Evolutionary conservation across 2,888 invertebrate genomes (phyloP), one percentile per base, ranked within the genome.

Genomic region (Ophioninae sp.): DNA sequence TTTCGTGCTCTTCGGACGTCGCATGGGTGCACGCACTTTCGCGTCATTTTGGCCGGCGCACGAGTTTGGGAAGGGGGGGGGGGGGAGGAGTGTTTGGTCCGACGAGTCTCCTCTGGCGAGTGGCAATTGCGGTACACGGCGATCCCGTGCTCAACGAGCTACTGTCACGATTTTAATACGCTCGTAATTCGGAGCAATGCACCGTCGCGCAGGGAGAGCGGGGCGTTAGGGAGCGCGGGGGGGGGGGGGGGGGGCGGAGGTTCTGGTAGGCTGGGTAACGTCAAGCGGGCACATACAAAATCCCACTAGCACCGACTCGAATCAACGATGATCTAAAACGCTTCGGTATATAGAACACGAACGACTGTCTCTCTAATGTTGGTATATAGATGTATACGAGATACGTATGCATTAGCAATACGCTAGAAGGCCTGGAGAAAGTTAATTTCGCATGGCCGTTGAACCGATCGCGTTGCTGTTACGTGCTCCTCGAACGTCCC

Each of bases 371-470:
- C 50, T 64, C 62, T 70, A 70, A 44, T 50, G 59, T 41, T 8
- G 7, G 44, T 79, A 20, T 67, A 44, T 62, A 39, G 41, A 65
- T 59, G 57, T 73, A 44, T 56, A 64, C 72, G 41, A 68, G 59
- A 37, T 61, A 50, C 61, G 50, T 75, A 37, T 61, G 65, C 57
- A 41, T 59, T 37, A 67, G 78, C 17, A 56, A 61, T 59, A 73
- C 64, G 68, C 23, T 75, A 50, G 68, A 57, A 74, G 64, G 76
- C 82, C 81, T 82, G 86, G 91, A 91, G 91, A 91, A 91, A 91
- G 91, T 91, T 91, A 89, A 91, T 91, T 91, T 91, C 89, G 90
- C 91, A 89, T 91, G 91, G 91, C 90, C 91, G 90, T 91, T 91
- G 91, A 91, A 91, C 91, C 90, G 90, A 91, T 91, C 87, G 90